Evolutionary conservation across 2,797 vertebrate species (phyloP).

Genomic region (Silurus aristotelis): DNA sequence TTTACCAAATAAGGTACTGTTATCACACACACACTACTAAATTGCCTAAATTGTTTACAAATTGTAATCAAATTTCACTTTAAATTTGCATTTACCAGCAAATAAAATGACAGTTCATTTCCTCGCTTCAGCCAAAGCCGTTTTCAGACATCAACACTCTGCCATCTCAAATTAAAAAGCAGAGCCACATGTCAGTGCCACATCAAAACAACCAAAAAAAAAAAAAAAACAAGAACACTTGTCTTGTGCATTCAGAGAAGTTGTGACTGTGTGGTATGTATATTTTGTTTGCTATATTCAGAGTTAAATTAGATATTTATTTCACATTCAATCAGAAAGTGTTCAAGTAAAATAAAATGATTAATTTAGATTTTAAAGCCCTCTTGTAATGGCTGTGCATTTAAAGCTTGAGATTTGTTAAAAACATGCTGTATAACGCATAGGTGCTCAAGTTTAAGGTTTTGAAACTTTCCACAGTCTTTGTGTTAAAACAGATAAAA

Average conservation of each 20-base stretch:
- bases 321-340: slow-evolving; percentile 22
- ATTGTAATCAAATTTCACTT: slow-evolving; percentile 48
- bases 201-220: slow-evolving; percentile 17
- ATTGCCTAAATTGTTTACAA: slow-evolving; percentile 41
- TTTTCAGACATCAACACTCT: slow-evolving; percentile 44
- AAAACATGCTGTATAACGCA: slow-evolving; percentile 37
- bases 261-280: slow-evolving; percentile 6
- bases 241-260: not conserved
- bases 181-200: slow-evolving; percentile 23
- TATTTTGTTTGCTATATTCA: slow-evolving; percentile 9
- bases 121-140: slow-evolving; percentile 37
- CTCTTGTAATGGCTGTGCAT: slow-evolving; percentile 23
- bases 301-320: slow-evolving; percentile 23
- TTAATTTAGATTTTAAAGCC: slow-evolving; percentile 17
- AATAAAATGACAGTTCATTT: slow-evolving; percentile 51
- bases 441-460: slow-evolving; percentile 10
- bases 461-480: not conserved
- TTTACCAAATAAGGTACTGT: not conserved
- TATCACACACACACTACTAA: slow-evolving; percentile 25
- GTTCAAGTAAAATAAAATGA: slow-evolving; percentile 1
- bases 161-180: slow-evolving; percentile 44
- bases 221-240: slow-evolving; percentile 15
- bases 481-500: not conserved
- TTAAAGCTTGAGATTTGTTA: slow-evolving; percentile 48
- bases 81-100: slow-evolving; percentile 39